phyloP scores from a whole-genome alignment of 2,888 invertebrate genomes.

The Argyra leucocephala region DNA sequence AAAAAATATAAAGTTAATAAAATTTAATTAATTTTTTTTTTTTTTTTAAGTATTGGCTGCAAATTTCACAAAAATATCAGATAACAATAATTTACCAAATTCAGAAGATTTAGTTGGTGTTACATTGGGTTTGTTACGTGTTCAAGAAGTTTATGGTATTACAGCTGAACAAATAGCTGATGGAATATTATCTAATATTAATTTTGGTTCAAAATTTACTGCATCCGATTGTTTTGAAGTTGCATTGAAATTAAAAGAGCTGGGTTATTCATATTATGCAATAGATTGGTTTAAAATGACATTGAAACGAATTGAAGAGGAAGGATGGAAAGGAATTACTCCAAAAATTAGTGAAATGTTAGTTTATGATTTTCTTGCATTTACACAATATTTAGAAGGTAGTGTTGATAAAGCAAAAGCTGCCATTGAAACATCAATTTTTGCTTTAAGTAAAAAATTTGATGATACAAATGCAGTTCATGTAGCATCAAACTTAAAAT shows the following conservation, averaged over 20 bases:
- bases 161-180: background rate
- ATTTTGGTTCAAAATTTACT: slow-evolving; percentile 1
- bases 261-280: background rate
- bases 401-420: background rate
- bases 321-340: background rate
- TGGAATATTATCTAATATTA: background rate
- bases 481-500: background rate
- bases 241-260: background rate
- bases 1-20: no score
- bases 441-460: background rate
- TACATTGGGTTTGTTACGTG: slow-evolving; percentile 74
- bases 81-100: slow-evolving; percentile 47
- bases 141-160: background rate
- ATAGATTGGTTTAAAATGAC: background rate
- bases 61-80: background rate
- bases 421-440: background rate
- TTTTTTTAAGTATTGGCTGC: background rate
- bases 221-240: background rate
- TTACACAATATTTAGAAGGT: background rate
- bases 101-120: slow-evolving; percentile 86
- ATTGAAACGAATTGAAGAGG: background rate
- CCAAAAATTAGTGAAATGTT: background rate
- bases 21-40: no score
- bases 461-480: background rate
- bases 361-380: background rate